These are phyloP conservation scores for Ptilonorhynchus violaceus DNA, from an alignment of 2,113 vertebrate genomes.

Conservation along the genomic window DNA sequence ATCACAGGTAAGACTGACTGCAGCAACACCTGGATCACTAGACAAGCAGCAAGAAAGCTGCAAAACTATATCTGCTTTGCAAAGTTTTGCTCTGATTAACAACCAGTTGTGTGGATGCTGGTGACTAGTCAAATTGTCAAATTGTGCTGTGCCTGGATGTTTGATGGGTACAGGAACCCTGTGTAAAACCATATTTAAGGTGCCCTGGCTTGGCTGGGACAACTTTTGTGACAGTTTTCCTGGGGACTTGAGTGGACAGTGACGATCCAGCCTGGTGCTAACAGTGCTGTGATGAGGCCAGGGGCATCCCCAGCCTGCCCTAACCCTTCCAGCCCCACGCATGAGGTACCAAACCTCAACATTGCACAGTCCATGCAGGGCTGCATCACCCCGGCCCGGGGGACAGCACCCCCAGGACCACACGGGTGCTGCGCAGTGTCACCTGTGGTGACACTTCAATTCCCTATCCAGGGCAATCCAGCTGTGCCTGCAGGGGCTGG, in stretches of 20 bases:
- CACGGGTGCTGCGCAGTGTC: neutral
- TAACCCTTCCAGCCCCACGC: neutral
- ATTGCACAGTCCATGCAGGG: accelerated
- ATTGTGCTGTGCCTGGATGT: neutral
- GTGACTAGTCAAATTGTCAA: neutral
- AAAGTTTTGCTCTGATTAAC: neutral
- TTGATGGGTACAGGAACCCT: neutral
- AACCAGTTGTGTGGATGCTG: neutral
- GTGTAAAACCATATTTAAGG: neutral
- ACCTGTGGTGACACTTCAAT: accelerated
- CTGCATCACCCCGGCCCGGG: neutral
- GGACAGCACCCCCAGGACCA: neutral
- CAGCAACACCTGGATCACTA: neutral
- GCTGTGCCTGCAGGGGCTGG: neutral
- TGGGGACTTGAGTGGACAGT: neutral
- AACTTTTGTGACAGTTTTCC: neutral
- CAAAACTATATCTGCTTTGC: neutral
- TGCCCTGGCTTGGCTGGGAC: neutral
- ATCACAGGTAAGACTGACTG: neutral
- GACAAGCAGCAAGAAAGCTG: neutral
- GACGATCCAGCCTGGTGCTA: accelerated
- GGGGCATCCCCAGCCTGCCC: neutral
- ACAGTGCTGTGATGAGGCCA: neutral
- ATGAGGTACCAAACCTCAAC: accelerated
- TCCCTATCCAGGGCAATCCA: accelerated